Evolutionary conservation across 2,797 vertebrate genomes (phyloP).

Genomic region (Gymnothorax reevesii): DNA sequence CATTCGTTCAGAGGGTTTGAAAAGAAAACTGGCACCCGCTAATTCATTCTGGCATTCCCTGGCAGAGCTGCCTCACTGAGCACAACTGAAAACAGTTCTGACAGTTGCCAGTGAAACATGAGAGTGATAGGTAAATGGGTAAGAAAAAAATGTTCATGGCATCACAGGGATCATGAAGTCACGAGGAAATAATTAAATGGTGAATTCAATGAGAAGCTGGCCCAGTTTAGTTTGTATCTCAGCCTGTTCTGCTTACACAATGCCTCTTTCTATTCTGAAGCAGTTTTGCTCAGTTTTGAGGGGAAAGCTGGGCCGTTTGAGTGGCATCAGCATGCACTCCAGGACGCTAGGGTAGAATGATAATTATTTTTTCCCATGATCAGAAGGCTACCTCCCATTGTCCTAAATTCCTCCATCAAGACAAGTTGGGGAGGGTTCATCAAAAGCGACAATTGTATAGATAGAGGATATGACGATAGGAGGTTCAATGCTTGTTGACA

Average conservation of each 20-base stretch:
- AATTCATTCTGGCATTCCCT: constrained; percentile 61
- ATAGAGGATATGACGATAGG: constrained; percentile 21
- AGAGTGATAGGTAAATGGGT: constrained; percentile 26
- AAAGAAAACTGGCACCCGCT: constrained; percentile 61
- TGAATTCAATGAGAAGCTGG: constrained; percentile 51
- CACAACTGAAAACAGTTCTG: constrained; percentile 45
- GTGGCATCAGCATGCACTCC: constrained; percentile 56
- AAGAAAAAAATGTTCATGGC: constrained; percentile 34
- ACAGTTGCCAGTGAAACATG: constrained; percentile 48
- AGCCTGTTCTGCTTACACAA: constrained; percentile 51
- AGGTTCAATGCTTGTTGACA: constrained; percentile 7
- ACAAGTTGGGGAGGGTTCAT: not conserved
- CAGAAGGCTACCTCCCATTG: constrained; percentile 60
- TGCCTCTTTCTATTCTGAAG: constrained; percentile 46
- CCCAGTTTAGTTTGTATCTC: constrained; percentile 39
- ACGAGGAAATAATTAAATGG: constrained; percentile 42
- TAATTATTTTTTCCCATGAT: constrained; percentile 58
- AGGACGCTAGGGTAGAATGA: constrained; percentile 53
- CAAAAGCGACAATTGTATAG: constrained; percentile 29
- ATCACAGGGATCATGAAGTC: constrained; percentile 39
- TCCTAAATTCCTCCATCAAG: constrained; percentile 39
- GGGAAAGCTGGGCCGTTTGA: constrained; percentile 53
- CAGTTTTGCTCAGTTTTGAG: constrained; percentile 54
- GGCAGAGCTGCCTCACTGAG: constrained; percentile 56
- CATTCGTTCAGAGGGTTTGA: constrained; percentile 64